Evolutionary conservation across 2,113 vertebrate genomes (phyloP).

Genomic region (Hippocampus zosterae): DNA sequence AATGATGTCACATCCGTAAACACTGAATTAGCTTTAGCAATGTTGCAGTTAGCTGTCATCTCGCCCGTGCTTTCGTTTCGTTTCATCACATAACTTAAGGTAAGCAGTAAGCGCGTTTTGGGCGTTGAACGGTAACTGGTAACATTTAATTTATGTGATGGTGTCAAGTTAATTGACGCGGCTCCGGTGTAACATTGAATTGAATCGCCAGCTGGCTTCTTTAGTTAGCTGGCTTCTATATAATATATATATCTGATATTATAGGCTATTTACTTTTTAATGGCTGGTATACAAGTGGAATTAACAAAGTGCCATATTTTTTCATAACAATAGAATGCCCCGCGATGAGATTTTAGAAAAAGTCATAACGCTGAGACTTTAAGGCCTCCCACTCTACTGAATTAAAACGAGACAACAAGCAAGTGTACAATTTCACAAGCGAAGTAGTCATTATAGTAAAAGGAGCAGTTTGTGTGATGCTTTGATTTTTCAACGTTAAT

Average conservation of each 20-base stretch:
- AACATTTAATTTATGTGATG: neutral
- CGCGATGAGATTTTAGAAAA: no score
- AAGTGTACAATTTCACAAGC: no score
- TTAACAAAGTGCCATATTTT: no score
- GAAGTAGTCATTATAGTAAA: no score
- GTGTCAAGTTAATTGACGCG: neutral
- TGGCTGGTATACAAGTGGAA: neutral
- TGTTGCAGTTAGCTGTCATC: neutral
- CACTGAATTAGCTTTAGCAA: conserved; percentile 7
- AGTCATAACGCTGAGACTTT: no score
- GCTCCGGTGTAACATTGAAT: neutral
- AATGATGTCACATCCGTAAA: conserved; percentile 52
- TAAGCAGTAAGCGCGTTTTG: conserved; percentile 6
- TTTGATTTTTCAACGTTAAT: no score
- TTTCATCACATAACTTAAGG: neutral
- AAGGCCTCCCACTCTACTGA: no score
- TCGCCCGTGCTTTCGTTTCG: no score
- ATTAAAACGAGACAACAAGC: no score
- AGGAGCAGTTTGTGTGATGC: no score
- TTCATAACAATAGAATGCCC: no score
- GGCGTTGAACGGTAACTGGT: neutral
- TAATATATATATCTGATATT: neutral
- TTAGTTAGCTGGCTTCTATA: conserved; percentile 11
- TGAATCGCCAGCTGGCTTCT: no score
- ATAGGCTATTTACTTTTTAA: neutral